Evolutionary conservation across 2,113 vertebrate genomes (phyloP).

Genomic region (Microcebus griseorufus): DNA sequence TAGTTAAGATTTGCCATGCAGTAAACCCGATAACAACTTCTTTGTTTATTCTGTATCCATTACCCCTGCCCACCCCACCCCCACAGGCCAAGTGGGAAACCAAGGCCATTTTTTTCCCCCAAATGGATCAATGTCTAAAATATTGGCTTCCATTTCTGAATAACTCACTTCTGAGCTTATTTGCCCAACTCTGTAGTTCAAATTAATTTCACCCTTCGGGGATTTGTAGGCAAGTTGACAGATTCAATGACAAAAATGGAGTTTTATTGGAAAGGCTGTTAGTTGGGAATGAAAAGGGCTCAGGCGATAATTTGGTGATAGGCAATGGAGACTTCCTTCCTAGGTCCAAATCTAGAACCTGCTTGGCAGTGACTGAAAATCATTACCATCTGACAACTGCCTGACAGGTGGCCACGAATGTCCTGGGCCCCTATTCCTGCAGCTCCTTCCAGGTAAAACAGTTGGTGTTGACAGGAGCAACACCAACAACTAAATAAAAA

Average conservation of each 20-base stretch:
- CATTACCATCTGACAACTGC: slow-evolving; percentile 34
- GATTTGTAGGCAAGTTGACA: slow-evolving; percentile 66
- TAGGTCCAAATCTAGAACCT: slow-evolving; percentile 65
- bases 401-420: neutral
- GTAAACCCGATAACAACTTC: neutral
- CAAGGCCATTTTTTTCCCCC: neutral
- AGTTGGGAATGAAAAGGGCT: neutral
- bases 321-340: slow-evolving; percentile 51
- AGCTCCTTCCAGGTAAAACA: neutral
- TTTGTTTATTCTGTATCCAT: neutral
- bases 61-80: rapidly evolving
- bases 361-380: slow-evolving; percentile 69
- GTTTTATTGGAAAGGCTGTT: slow-evolving; percentile 59
- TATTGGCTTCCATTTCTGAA: slow-evolving; percentile 51
- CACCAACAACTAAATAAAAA: neutral
- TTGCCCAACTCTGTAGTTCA: slow-evolving; percentile 58
- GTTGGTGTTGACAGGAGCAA: neutral
- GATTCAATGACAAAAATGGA: slow-evolving; percentile 46
- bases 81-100: neutral
- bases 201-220: slow-evolving; percentile 76
- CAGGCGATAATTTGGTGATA: slow-evolving; percentile 57
- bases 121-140: slow-evolving; percentile 46
- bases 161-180: slow-evolving; percentile 57
- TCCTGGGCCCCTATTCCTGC: neutral
- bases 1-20: neutral